Evolutionary conservation across 2,888 invertebrate species (phyloP), one percentile per base, ranked within the genome.

Genomic region (Torymus texanus): DNA sequence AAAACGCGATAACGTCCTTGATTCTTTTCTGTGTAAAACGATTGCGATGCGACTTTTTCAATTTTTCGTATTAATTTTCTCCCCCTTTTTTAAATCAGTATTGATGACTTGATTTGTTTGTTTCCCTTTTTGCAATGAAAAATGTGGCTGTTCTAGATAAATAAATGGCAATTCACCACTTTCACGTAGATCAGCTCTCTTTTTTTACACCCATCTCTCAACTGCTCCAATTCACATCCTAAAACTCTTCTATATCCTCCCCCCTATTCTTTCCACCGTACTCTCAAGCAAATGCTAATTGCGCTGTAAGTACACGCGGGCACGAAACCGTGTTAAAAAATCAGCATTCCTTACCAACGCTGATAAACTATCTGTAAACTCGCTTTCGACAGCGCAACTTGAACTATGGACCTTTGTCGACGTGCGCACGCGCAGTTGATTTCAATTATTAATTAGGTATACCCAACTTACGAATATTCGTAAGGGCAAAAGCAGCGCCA

Each of bases 121-220:
- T 76, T 87, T 85, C 84, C 82, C 75, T 73, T 83, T 80, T 82
- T 76, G 71, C 62, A 84, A 84, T 83, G 82, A 86, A 85, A 84
- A 84, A 86, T 88, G 88, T 90, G 88, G 87, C 87, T 89, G 87
- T 87, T 88, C 86, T 88, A 87, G 87, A 88, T 88, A 87, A 88
- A 88, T 87, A 87, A 87, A 88, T 86, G 84, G 83, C 85, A 85
- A 86, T 85, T 86, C 85, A 83, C 79, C 82, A 75, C 73, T 82
- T 82, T 82, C 50, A 78, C 50, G 55, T 55, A 72, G 8, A 29
- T 66, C 3, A 50, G 29, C 8, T 71, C 24, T 29, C 18, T 53
- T 75, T 24, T 24, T 14, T 59, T 67, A 14, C 56, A 58, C 71
- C 3, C 12, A 12, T 68, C 59, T 58, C 12, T 71, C 55, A 18